These are phyloP conservation scores for Labeo rohita DNA, from an alignment of 2,113 vertebrate species.

Conservation along the genomic window DNA sequence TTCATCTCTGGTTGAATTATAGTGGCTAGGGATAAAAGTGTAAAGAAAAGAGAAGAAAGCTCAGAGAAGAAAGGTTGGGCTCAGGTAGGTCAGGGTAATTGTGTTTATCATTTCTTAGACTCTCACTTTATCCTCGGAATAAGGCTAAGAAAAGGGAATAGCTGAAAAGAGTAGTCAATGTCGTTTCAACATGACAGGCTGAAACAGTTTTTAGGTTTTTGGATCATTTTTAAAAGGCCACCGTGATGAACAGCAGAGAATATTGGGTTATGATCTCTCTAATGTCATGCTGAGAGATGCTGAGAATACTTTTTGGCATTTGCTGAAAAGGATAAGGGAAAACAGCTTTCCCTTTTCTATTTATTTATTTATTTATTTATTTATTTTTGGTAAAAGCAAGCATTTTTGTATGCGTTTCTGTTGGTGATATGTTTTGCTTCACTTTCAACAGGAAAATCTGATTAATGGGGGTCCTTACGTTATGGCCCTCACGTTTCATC, in stretches of 20 bases:
- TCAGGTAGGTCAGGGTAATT: slow-evolving; percentile 29
- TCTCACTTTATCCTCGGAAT: not conserved
- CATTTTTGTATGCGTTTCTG: not conserved
- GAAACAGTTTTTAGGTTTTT: not conserved
- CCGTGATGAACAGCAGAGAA: not conserved
- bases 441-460: not conserved
- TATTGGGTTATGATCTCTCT: slow-evolving; percentile 21
- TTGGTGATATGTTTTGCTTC: not conserved
- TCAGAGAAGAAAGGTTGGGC: slow-evolving; percentile 21
- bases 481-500: slow-evolving; percentile 19
- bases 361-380: not conserved
- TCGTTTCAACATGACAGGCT: slow-evolving; percentile 1
- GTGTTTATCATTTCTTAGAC: slow-evolving; percentile 27
- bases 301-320: not conserved
- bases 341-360: not conserved
- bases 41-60: slow-evolving; percentile 26
- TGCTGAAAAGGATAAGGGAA: slow-evolving; percentile 9
- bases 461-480: not conserved
- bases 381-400: not conserved
- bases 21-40: slow-evolving; percentile 6
- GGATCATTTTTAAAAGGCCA: slow-evolving; percentile 21
- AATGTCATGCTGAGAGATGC: slow-evolving; percentile 7
- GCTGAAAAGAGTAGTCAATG: slow-evolving; percentile 5
- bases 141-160: not conserved
- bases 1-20: slow-evolving; percentile 25